phyloP scores from a whole-genome alignment of 2,797 vertebrate genomes.

The Sebastes matsubarae region DNA sequence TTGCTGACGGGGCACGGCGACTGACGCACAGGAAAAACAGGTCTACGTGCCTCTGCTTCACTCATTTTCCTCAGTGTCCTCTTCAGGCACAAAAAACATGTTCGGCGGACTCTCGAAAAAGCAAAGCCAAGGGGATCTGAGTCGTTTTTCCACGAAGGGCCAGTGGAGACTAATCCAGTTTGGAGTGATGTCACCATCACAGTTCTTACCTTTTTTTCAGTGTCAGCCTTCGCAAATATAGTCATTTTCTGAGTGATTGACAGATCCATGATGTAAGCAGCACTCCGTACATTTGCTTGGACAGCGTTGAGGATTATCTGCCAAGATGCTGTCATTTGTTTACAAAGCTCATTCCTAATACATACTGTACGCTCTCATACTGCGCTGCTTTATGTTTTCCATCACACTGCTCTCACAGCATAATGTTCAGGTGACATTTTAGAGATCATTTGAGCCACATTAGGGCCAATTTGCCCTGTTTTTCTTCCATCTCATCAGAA shows the following conservation, averaged over 20 bases:
- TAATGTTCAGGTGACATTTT: constrained; percentile 36
- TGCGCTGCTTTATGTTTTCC: constrained; percentile 36
- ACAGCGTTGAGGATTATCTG: constrained; percentile 32
- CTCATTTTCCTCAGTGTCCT: constrained; percentile 58
- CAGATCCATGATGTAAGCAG: constrained; percentile 55
- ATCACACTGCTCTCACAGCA: neutral
- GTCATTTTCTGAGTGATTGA: constrained; percentile 55
- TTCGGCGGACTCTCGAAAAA: neutral
- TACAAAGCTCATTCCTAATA: constrained; percentile 41
- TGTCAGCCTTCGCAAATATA: constrained; percentile 19
- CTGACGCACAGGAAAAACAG: constrained; percentile 75
- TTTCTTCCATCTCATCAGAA: constrained; percentile 35
- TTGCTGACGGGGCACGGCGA: constrained; percentile 66
- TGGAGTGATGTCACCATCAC: constrained; percentile 58
- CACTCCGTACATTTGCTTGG: constrained; percentile 40
- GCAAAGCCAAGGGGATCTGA: constrained; percentile 28
- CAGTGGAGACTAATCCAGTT: constrained; percentile 16
- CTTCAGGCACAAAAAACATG: constrained; percentile 45
- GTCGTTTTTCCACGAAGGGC: constrained; percentile 52
- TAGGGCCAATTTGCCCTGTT: neutral
- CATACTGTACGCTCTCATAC: neutral
- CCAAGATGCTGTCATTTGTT: constrained; percentile 62
- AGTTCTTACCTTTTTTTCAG: constrained; percentile 36
- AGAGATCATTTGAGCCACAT: constrained; percentile 25
- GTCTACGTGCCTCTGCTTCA: constrained; percentile 46